Conservation (phyloP, 2,113 vertebrate species). For the Spheniscus mendiculus region DNA sequence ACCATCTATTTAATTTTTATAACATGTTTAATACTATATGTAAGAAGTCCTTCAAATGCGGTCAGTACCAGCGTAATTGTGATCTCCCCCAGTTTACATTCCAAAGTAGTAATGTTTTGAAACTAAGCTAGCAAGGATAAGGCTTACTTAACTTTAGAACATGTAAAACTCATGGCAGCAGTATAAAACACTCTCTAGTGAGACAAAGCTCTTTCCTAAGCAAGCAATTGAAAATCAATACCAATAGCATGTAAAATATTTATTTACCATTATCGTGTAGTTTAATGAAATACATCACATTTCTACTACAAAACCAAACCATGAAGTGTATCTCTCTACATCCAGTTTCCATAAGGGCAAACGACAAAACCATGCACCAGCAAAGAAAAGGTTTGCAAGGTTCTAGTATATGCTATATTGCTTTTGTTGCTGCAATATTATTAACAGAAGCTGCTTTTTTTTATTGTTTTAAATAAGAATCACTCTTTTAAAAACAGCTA, state of each 20-base stretch:
- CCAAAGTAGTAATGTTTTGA: neutral
- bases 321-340: neutral
- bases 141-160: neutral
- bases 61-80: neutral
- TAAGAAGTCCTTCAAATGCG: neutral
- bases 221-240: neutral
- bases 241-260: neutral
- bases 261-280: neutral
- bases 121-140: neutral
- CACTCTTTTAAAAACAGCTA: neutral
- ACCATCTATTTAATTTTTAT: neutral
- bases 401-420: neutral
- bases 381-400: neutral
- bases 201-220: neutral
- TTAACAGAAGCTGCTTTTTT: neutral
- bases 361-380: neutral
- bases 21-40: neutral
- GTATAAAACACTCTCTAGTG: neutral
- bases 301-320: fast-evolving
- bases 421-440: neutral
- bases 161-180: neutral
- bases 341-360: neutral
- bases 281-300: neutral
- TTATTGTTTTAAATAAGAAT: neutral
- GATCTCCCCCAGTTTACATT: neutral